Evolutionary conservation across 1,140 invertebrate genomes (phyloP), one percentile per base, ranked within the genome.

Genomic region (Globodera rostochiensis): DNA sequence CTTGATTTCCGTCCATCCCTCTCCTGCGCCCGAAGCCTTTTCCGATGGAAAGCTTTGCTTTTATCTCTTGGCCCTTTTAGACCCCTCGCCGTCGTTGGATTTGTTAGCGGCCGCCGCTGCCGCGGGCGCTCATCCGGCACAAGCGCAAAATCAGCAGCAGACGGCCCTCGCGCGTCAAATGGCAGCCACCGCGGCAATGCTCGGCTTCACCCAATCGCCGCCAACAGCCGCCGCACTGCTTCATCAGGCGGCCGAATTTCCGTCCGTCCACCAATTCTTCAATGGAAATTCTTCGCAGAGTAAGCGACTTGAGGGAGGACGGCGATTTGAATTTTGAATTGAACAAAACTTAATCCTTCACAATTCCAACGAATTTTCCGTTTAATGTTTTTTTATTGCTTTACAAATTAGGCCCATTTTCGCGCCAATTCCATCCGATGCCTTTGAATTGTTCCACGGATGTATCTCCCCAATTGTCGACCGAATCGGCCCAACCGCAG

Each of bases 161-260:
- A 19, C 69, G 69, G 69, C 69, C 11, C 69, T 71, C 36, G 69
- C 69, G 69, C 69, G 69, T 47, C 69, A 71, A 71, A 71, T 71
- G 69, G 69, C 69, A 3, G 69, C 69, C 69, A 47, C 69, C 69
- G 57, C 57, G 57, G 57, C 19, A 4, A 71, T 71, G 25, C 69
- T 71, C 11, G 69, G 69, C 69, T 36, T 36, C n/a, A 9, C 46
- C 5, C 69, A 71, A 19, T n/a, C 69, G 36, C 69, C 11, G 19
- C n/a, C 69, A 45, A 19, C 69, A 2, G 69, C 69, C 11, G 36
- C 69, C 25, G 57, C 57, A 71, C 25, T 71, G 69, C 8, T 36
- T 47, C 69, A 71, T 11, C 69, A 71, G 11, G 36, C 25, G 8
- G 25, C 69, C n/a, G 69, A 36, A 71, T 47, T 71, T 47, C 69